Conservation (phyloP, 2,797 vertebrate species). For the Megaceryle alcyon region DNA sequence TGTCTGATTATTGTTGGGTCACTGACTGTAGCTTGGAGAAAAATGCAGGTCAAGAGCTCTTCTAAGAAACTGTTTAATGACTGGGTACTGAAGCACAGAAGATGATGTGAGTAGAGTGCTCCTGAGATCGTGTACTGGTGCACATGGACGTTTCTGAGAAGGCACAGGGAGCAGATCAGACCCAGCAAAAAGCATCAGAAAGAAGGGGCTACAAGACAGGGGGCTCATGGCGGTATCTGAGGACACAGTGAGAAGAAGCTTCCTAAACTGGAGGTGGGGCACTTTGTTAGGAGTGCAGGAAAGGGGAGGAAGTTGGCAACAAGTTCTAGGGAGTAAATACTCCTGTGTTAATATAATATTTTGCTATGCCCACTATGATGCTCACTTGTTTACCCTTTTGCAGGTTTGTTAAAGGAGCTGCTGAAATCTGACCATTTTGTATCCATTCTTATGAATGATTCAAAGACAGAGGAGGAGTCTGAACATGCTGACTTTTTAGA, state of each 20-base stretch:
- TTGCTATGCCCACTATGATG: not conserved
- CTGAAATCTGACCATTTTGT: conserved; percentile 84
- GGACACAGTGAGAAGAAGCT: not conserved
- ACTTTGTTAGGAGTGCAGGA: not conserved
- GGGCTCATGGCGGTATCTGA: not conserved
- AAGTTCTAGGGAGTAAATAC: not conserved
- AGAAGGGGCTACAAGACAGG: not conserved
- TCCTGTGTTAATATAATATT: not conserved
- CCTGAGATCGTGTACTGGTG: not conserved
- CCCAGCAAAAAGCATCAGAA: not conserved
- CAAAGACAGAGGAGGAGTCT: conserved; percentile 46
- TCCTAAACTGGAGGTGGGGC: not conserved
- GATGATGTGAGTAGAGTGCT: not conserved
- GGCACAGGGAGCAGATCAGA: not conserved
- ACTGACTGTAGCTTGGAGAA: not conserved
- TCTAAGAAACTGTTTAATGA: not conserved
- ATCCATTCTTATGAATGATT: conserved; percentile 85
- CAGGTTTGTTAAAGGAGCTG: conserved; percentile 88
- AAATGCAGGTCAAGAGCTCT: not conserved
- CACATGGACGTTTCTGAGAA: not conserved
- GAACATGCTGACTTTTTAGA: conserved; percentile 63
- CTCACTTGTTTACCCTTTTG: not conserved
- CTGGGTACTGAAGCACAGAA: not conserved
- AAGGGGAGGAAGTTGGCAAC: not conserved
- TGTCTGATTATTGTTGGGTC: not conserved